Evolutionary conservation across 2,797 vertebrate genomes (phyloP), one percentile per base, ranked within the genome.

Genomic region (Hephaestus fuliginosus): DNA sequence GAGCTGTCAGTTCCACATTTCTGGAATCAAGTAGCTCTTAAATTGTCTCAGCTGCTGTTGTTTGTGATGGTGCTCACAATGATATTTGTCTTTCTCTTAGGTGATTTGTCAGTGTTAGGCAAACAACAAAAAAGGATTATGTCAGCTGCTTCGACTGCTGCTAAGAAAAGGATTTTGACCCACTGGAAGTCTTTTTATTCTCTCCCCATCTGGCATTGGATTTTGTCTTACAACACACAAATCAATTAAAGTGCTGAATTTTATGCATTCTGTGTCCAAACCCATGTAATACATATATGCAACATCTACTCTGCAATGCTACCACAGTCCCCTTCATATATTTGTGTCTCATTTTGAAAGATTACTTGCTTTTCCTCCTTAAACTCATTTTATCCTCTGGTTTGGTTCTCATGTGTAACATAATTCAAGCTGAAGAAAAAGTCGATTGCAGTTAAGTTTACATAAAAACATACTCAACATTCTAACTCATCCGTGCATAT

Each of bases 41-140:
- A 60, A 70, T 43, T n/a, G 22, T 13, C 57, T 69, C 58, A 49
- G 60, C 51, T 80, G 60, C 51, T 80, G 69, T 48, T 51, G 11
- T 22, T 36, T 84, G 25, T 51, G 60, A 25, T 2, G 4, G 44
- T 71, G 51, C 51, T 67, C 25, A 43, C 15, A 55, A 70, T 36
- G 28, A 52, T 9, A n/a, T 76, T 55, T 62, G 14, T 71, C 25
- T 52, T 75, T 55, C 39, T 80, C 36, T 51, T 55, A 12, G 51
- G 62, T 44, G 52, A 66, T 57, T 74, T 75, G 44, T 51, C 52
- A 53, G 22, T 55, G 5, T 53, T 46, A 25, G 60, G 10, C 22
- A 70, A 74, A 60, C 5, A 71, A 51, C 56, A 74, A 78, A 58
- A 11, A 58, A 14, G 30, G 41, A 43, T 76, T 57, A 22, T 64